Conservation (phyloP, 2,113 vertebrate species). For the Ptyas mucosa region DNA sequence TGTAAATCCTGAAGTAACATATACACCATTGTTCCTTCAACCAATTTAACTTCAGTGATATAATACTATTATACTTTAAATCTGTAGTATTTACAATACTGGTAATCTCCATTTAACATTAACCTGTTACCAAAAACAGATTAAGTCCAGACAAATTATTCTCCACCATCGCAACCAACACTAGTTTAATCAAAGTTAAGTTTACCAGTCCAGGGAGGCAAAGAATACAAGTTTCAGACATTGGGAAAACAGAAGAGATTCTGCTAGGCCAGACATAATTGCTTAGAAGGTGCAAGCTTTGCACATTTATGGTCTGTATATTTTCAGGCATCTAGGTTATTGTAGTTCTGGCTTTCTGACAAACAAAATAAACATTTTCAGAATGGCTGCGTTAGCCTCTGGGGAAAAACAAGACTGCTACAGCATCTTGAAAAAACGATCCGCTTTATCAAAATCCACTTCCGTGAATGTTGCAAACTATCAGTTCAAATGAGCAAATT, state of each 20-base stretch:
- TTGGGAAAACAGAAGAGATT: neutral
- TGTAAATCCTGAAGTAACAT: neutral
- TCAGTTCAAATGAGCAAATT: neutral
- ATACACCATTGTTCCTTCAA: neutral
- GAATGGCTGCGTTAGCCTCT: neutral
- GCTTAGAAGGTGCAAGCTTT: neutral
- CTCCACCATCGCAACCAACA: neutral
- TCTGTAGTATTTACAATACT: neutral
- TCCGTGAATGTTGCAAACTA: neutral
- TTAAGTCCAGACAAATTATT: neutral
- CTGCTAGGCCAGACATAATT: neutral
- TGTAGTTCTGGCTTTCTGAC: neutral
- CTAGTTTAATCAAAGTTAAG: neutral
- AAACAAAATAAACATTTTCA: neutral
- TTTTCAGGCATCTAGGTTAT: neutral
- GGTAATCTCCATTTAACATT: neutral
- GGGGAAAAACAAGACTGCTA: neutral
- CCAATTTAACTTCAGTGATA: neutral
- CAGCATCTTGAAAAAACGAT: neutral
- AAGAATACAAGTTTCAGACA: neutral
- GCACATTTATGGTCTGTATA: neutral
- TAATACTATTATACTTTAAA: constrained; percentile 3
- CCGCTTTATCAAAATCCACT: neutral
- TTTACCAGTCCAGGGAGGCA: neutral
- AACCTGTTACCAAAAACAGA: neutral